Base-by-base conservation (phyloP, 2,888 invertebrate species). In the Cyclophora albipunctata region DNA sequence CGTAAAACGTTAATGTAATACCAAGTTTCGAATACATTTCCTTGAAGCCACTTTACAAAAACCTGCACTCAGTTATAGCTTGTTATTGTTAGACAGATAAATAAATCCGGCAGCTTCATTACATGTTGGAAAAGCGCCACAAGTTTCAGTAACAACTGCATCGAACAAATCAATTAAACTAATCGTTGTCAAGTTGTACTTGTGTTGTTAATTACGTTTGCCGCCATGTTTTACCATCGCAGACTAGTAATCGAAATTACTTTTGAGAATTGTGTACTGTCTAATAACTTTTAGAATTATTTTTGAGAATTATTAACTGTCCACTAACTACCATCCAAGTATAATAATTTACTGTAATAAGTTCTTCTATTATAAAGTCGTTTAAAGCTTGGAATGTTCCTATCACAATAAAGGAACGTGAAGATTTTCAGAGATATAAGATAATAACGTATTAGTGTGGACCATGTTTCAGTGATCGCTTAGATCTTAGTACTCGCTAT, bases 231-330 rank as follows among this genome's bases (percentile, higher is more conserved):
- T 67, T 65, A 59, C 62, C 61, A 62, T 63, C 65, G 60, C 65
- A 66, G 62, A 71, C 69, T 66, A 57, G 66, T 72, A 77, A 74
- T 78, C 68, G 69, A 61, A 69, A 66, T 69, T 69, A 68, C 64
- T 64, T 62, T 59, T 54, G 55, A 59, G 48, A 50, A 54, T 55
- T 63, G 62, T 67, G 66, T 63, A 20, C 20, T 1, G 20, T 20
- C 20, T 2, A 1, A 20, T 20, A 20, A 20, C 20, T 20, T 20
- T 20, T 1, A 20, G 20, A 69, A 66, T 69, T 69, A 68, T 63
- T 64, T 62, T 59, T 54, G 55, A 59, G 48, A 50, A 54, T 55
- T 63, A 65, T 67, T 64, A 64, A 64, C 62, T 66, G 70, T 68
- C 70, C 65, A 58, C 55, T 54, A 57, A 20, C 20, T 55, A 51